Conservation (phyloP, 2,113 vertebrate genomes). For the Bubo scandiacus region DNA sequence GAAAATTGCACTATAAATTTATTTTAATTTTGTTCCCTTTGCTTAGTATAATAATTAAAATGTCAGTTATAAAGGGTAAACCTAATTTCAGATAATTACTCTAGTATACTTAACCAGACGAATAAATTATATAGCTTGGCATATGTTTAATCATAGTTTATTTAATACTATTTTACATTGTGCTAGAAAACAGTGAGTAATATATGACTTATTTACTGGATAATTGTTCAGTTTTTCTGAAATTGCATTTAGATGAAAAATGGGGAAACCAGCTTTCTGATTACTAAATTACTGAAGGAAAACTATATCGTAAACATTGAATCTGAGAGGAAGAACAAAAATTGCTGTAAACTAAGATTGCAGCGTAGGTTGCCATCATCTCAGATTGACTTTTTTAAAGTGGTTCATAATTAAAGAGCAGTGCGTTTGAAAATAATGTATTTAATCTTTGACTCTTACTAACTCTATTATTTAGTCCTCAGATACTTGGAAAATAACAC, state of each 20-base stretch:
- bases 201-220: not conserved
- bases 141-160: not conserved
- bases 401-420: not conserved
- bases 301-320: not conserved
- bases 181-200: conserved; percentile 8
- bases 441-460: not conserved
- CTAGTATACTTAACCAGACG: not conserved
- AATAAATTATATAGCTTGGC: not conserved
- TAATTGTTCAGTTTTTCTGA: conserved; percentile 6
- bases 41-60: not conserved
- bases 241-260: not conserved
- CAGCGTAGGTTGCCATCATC: not conserved
- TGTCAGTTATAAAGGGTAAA: not conserved
- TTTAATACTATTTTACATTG: not conserved
- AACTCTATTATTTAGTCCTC: conserved; percentile 71
- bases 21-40: not conserved
- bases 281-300: not conserved
- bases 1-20: not conserved
- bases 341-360: not conserved
- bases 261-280: not conserved
- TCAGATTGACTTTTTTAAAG: not conserved
- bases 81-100: not conserved
- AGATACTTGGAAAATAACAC: conserved; percentile 86
- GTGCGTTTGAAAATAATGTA: not conserved
- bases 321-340: not conserved